phyloP scores from a whole-genome alignment of 2,113 vertebrate genomes.

The Chlamydotis undulata region DNA sequence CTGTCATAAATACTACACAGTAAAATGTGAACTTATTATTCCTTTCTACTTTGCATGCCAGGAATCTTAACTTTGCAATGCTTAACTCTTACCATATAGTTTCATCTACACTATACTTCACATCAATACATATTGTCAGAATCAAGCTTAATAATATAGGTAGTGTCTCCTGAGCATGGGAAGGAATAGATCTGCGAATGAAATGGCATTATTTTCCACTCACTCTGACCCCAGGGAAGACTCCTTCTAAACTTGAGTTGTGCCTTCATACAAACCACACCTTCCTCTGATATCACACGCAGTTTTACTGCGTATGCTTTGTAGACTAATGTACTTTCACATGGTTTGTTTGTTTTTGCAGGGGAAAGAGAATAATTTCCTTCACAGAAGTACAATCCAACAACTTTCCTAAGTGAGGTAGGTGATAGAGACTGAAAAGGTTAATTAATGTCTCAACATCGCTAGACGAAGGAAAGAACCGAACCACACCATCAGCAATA shows the following conservation, averaged over 20 bases:
- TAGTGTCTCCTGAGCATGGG: not conserved
- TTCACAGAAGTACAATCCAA: not conserved
- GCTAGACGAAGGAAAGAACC: no score
- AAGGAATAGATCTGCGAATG: not conserved
- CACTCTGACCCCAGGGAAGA: not conserved
- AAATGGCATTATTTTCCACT: not conserved
- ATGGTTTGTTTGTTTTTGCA: not conserved
- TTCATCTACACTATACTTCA: not conserved
- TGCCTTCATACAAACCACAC: not conserved
- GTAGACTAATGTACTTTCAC: not conserved
- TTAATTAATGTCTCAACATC: no score
- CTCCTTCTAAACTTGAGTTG: not conserved
- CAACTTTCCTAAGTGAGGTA: not conserved
- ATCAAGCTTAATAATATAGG: not conserved
- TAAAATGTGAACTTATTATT: not conserved
- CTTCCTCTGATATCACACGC: not conserved
- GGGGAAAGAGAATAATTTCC: not conserved
- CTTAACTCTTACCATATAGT: not conserved
- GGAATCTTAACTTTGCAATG: not conserved
- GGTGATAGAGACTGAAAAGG: no score
- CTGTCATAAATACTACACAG: not conserved
- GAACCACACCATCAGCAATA: no score
- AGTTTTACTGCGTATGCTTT: not conserved
- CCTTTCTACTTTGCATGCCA: not conserved
- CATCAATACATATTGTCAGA: not conserved